A percentile compares a stretch with the other conserved stretches of the same genome.
These are phyloP conservation scores for Conus betulinus DNA, from an alignment of 1,140 invertebrate genomes.

Conservation along the genomic window DNA sequence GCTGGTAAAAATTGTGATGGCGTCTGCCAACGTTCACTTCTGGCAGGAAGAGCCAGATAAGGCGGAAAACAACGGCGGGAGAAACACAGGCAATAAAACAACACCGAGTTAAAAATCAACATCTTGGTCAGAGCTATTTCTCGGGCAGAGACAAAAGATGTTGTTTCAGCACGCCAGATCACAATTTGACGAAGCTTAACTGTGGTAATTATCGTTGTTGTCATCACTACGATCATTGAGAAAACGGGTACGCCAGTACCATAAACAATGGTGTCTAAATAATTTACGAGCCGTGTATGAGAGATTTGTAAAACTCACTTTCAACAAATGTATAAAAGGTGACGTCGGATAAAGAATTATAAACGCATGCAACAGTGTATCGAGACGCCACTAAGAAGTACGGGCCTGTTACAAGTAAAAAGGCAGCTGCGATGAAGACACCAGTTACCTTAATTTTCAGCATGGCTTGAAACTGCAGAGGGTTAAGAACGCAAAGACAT, in stretches of 20 bases:
- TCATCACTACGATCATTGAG: background rate
- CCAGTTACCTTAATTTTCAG: background rate
- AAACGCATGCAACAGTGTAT: background rate
- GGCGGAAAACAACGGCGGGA: background rate
- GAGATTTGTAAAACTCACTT: background rate
- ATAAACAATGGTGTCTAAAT: background rate
- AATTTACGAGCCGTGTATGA: background rate
- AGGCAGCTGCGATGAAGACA: background rate
- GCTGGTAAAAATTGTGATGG: background rate
- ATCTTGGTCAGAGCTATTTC: slow-evolving; percentile 15
- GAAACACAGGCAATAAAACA: background rate
- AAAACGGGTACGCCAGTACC: background rate
- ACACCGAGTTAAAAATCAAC: slow-evolving; percentile 14
- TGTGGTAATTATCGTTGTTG: background rate
- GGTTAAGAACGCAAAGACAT: background rate
- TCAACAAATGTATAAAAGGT: too few relatives aligned
- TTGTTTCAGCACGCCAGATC: background rate
- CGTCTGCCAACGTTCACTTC: background rate
- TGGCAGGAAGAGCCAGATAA: background rate
- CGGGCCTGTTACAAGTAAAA: background rate
- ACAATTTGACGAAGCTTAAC: background rate
- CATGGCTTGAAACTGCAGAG: background rate
- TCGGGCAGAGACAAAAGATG: background rate
- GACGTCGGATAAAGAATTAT: background rate
- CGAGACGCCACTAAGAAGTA: background rate